Percentiles rank a stretch among this genome's conserved stretches.
Evolutionary conservation across 92 coral and sea anemone genomes (phyloP).

Genomic region (Epizoanthus ramosus): DNA sequence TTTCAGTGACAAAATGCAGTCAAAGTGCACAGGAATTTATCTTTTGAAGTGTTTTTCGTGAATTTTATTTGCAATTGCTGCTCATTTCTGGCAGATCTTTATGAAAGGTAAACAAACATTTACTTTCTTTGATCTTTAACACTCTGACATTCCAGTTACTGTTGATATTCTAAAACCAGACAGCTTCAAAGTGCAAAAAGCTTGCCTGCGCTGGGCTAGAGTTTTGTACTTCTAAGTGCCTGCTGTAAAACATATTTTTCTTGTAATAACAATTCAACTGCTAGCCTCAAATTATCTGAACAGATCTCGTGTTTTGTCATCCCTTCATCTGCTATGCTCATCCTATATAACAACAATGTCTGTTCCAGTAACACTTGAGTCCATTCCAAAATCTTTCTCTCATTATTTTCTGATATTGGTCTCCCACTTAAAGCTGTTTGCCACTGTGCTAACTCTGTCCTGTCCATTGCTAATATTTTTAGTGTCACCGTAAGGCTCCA

Average conservation of each 20-base stretch:
- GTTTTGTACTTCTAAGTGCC: constrained; percentile 18
- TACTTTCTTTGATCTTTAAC: too few relatives aligned
- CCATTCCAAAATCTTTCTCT: constrained; percentile 49
- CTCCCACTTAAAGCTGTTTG: constrained; percentile 52
- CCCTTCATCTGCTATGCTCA: constrained; percentile 4
- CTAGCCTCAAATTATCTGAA: constrained; percentile 55
- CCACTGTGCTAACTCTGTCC: constrained; percentile 50
- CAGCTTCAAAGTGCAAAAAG: not conserved
- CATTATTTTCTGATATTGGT: constrained; percentile 33
- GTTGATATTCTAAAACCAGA: not conserved
- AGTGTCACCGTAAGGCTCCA: constrained; percentile 75
- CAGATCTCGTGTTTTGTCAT: not conserved
- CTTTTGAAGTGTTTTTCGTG: too few relatives aligned
- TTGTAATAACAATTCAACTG: constrained; percentile 58
- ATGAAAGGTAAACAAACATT: too few relatives aligned
- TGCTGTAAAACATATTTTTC: constrained; percentile 63
- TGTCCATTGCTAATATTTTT: constrained; percentile 71
- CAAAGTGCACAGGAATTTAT: too few relatives aligned
- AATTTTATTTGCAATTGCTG: too few relatives aligned
- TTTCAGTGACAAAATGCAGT: too few relatives aligned
- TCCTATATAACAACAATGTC: constrained; percentile 42
- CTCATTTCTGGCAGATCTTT: too few relatives aligned
- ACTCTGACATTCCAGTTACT: not conserved
- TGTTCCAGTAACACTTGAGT: constrained; percentile 46
- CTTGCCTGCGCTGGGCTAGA: not conserved